Evolutionary conservation across 2,113 vertebrate species (phyloP), one percentile per base, ranked within the genome.

Genomic region (Vidua chalybeata): DNA sequence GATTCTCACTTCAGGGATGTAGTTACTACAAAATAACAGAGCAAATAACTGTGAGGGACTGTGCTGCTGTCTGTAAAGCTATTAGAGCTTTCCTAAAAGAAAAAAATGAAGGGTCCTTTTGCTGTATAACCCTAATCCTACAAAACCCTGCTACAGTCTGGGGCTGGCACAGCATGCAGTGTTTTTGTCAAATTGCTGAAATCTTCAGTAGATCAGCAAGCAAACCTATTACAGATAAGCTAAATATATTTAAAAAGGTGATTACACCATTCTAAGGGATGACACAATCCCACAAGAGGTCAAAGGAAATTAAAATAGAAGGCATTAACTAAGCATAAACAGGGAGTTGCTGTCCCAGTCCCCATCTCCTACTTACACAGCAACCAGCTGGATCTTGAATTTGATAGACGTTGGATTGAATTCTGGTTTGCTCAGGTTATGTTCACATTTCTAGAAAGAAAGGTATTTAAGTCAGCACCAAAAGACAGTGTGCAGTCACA

Each of bases 331-430:
- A 54, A 64, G 39, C 37, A 54, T 2, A 7, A 43, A n/a, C 1
- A 72, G 39, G 26, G 1, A 11, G 6, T 13, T 71, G 45, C 3
- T 87, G 39, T 63, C 45, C 24, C 41, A 64, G 1, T 20, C 16
- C 43, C 76, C 16, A 0, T 33, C 89, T 94, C 81, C 94, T 97
- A 99, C 99, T 99, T 96, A 99, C 99, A 99, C 98, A 95, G 99
- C 99, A 95, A 99, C 99, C 96, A 99, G 97, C 90, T 99, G 99
- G 86, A 99, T 99, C 98, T 99, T 99, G 97, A 99, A 99, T 98
- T 99, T 99, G 95, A 99, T 99, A 75, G 99, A 99, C 26, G 99
- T 99, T 51, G 99, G 99, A 96, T 99, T 99, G 97, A 99, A 99
- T 96, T 99, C 99, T 26, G 99, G 99, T 93, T 99, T 99, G 98